Percentiles rank a stretch among this genome's conserved stretches.
phyloP scores from a whole-genome alignment of 2,113 vertebrate genomes.

The Alexandromys fortis region DNA sequence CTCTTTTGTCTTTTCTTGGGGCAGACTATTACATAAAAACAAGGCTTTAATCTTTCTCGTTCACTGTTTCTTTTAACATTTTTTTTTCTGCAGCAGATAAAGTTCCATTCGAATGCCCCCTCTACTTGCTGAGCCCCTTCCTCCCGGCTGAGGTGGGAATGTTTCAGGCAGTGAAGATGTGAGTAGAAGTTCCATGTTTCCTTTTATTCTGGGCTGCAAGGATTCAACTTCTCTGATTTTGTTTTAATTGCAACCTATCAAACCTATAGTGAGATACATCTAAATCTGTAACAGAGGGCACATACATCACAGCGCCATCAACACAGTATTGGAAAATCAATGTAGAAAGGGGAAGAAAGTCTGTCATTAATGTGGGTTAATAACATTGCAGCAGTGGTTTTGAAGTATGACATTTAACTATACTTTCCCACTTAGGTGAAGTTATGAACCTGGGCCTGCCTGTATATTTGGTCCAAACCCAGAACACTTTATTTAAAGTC shows the following conservation, averaged over 20 bases:
- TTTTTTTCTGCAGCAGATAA: neutral
- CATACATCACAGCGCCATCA: neutral
- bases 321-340: neutral
- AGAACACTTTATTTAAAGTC: constrained; percentile 41
- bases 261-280: neutral
- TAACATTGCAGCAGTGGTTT: neutral
- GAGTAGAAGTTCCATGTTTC: neutral
- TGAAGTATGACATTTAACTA: neutral
- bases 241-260: constrained; percentile 20
- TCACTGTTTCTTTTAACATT: neutral
- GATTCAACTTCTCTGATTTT: neutral
- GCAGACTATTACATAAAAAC: neutral
- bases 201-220: neutral
- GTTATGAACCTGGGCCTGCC: neutral
- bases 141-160: neutral
- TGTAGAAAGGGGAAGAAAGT: neutral
- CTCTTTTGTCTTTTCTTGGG: constrained; percentile 56
- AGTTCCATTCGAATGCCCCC: neutral
- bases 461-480: neutral
- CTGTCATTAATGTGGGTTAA: neutral
- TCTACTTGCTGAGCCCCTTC: neutral
- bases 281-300: neutral
- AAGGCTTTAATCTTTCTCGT: neutral
- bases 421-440: neutral
- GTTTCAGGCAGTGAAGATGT: neutral